Percentiles rank a stretch among this genome's conserved stretches.
These are phyloP conservation scores for Stegana nigrithorax DNA, from an alignment of 2,888 invertebrate species.

Conservation along the genomic window DNA sequence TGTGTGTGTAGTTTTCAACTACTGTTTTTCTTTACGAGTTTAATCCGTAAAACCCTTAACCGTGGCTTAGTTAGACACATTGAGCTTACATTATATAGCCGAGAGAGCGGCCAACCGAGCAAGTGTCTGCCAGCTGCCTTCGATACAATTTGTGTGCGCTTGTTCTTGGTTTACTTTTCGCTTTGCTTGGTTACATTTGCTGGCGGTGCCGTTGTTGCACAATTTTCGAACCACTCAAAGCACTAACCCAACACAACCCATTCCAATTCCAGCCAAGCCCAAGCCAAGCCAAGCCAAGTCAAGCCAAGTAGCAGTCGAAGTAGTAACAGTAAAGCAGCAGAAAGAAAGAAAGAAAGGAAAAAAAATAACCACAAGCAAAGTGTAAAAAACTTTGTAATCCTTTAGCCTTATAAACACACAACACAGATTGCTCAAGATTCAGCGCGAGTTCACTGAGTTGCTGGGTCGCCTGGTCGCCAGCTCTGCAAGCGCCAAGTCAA, in stretches of 20 bases:
- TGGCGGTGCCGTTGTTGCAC: no score
- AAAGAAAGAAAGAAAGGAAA: no score
- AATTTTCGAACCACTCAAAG: no score
- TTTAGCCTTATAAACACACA: slow-evolving; percentile 33
- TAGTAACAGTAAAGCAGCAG: no score
- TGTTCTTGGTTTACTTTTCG: background rate
- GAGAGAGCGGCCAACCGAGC: background rate
- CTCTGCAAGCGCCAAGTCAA: background rate
- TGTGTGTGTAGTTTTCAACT: slow-evolving; percentile 17
- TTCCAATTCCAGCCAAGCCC: no score
- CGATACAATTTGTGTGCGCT: background rate
- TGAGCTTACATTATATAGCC: background rate
- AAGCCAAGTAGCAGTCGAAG: no score
- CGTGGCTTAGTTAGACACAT: slow-evolving; percentile 35
- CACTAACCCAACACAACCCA: no score
- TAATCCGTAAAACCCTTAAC: slow-evolving; percentile 43
- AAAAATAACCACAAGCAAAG: no score
- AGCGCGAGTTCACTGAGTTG: no score
- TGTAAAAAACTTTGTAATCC: slow-evolving; percentile 34
- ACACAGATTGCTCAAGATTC: slow-evolving; percentile 32
- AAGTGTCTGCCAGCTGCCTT: background rate
- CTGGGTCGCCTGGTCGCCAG: background rate
- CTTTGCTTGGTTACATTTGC: background rate
- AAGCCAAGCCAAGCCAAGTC: no score
- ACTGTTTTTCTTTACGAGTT: slow-evolving; percentile 29